These are phyloP conservation scores for Campoletis sonorensis DNA, from an alignment of 1,140 invertebrate species.

Conservation along the genomic window DNA sequence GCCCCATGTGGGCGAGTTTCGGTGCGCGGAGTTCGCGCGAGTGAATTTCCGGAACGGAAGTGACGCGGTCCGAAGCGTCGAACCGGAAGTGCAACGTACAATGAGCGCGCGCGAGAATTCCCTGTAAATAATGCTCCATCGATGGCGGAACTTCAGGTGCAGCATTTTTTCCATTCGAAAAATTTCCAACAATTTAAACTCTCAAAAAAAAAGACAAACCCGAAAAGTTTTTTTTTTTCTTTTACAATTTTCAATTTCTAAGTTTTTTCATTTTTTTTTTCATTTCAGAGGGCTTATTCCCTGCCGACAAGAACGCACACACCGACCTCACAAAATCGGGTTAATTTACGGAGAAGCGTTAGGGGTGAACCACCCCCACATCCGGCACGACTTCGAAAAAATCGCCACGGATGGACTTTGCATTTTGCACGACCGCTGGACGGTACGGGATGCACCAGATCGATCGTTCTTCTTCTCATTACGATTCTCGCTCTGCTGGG, in stretches of 20 bases:
- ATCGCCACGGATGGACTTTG: constrained; percentile 71
- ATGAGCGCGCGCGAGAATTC: constrained; percentile 14
- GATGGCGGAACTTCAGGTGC: constrained; percentile 63
- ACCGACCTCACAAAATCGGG: constrained; percentile 72
- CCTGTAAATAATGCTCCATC: constrained; percentile 58
- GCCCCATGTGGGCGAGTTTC: too few relatives aligned
- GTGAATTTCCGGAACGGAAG: too few relatives aligned
- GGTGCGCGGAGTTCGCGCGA: too few relatives aligned
- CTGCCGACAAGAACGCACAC: constrained; percentile 69
- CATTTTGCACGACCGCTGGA: constrained; percentile 68
- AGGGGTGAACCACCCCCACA: constrained; percentile 72
- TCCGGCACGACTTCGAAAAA: constrained; percentile 70
- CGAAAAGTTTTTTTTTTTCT: too few relatives aligned
- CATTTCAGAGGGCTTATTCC: constrained; percentile 72
- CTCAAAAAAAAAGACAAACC: too few relatives aligned
- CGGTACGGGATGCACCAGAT: constrained; percentile 67
- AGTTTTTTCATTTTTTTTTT: not conserved
- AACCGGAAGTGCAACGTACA: not conserved
- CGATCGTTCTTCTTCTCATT: constrained; percentile 66
- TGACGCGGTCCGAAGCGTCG: not conserved
- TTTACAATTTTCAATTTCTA: too few relatives aligned
- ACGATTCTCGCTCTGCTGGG: constrained; percentile 68
- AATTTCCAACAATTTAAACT: not conserved
- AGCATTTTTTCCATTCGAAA: constrained; percentile 37
- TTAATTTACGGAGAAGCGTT: constrained; percentile 71